Base-by-base conservation (phyloP, 2,113 vertebrate species). In the Anser cygnoides region DNA sequence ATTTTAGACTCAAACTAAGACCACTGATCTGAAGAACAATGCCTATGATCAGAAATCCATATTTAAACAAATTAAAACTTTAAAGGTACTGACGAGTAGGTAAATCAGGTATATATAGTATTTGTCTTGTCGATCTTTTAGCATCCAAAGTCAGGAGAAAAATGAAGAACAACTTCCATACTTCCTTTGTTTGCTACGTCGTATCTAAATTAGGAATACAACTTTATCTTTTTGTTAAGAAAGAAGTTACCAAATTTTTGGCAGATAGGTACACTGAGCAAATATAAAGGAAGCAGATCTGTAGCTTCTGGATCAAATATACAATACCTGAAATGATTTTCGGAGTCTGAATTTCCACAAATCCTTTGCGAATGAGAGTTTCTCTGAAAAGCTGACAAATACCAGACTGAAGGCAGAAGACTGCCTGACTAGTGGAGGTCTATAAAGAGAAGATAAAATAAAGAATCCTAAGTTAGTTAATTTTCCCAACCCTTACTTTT, bases 261-360 rank as follows among this genome's bases (percentile, higher is more conserved):
- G 29, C 68, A 87, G n/a, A 87, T 13, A 68, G 10, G 18, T 44
- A 62, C 1, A 3, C 28, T 46, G 19, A 92, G 33, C 31, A 93
- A 84, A 35, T 55, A 41, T 20, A 75, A 72, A 89, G 44, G 55
- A 50, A 84, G 59, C 71, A 63, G 46, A 90, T 29, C 35, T 67
- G 41, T n/a, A 83, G 61, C 70, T 87, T 79, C 80, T 18, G 50
- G 74, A 87, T 78, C 62, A 89, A 39, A 92, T 10, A 91, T 84
- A 94, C 95, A 62, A 76, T 98, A 99, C 99, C 99, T 97, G 99
- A 99, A 97, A 99, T 99, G 85, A 99, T 99, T 98, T 99, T 99
- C 66, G 99, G 99, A 87, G 99, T 99, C 95, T 99, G 99, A 97
- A 99, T 99, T 98, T 99, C 99, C 98, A 99, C 98, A 97, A 99